These are phyloP conservation scores for Zaprionus nigranus DNA, from an alignment of 1,140 invertebrate species.

Conservation along the genomic window DNA sequence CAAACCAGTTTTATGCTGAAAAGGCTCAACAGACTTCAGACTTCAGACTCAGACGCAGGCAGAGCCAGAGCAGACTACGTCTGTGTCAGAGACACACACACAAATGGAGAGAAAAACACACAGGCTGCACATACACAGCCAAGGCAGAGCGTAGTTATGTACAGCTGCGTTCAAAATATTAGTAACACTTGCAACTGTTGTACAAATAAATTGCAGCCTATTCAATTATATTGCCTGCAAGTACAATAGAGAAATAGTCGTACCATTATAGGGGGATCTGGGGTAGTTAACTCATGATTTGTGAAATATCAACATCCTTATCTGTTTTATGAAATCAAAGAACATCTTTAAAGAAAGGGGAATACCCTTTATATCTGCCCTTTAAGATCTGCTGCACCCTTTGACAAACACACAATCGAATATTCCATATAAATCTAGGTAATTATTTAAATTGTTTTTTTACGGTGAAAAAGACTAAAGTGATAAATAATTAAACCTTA, in stretches of 20 bases:
- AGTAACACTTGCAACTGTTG: slow-evolving; percentile 40
- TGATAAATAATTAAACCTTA: too few species aligned
- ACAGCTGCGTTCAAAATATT: slow-evolving; percentile 25
- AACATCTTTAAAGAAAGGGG: background rate
- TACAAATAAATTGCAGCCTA: background rate
- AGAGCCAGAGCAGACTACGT: slow-evolving; percentile 37
- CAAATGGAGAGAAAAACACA: slow-evolving; percentile 20
- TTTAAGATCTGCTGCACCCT: background rate
- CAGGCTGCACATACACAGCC: background rate
- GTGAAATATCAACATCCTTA: background rate
- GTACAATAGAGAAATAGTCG: background rate
- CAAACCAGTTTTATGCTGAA: slow-evolving; percentile 71
- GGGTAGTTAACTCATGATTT: background rate
- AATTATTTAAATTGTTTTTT: background rate
- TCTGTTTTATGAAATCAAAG: background rate
- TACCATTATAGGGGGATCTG: background rate
- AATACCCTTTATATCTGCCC: background rate
- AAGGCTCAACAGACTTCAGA: slow-evolving; percentile 46
- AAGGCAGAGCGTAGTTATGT: background rate
- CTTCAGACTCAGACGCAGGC: slow-evolving; percentile 35
- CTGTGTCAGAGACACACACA: slow-evolving; percentile 5
- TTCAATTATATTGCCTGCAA: background rate
- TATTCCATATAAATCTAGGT: background rate
- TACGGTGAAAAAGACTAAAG: too few species aligned
- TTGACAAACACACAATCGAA: background rate